phyloP scores from a whole-genome alignment of 2,797 vertebrate species.

The Rhodeus uyekii region DNA sequence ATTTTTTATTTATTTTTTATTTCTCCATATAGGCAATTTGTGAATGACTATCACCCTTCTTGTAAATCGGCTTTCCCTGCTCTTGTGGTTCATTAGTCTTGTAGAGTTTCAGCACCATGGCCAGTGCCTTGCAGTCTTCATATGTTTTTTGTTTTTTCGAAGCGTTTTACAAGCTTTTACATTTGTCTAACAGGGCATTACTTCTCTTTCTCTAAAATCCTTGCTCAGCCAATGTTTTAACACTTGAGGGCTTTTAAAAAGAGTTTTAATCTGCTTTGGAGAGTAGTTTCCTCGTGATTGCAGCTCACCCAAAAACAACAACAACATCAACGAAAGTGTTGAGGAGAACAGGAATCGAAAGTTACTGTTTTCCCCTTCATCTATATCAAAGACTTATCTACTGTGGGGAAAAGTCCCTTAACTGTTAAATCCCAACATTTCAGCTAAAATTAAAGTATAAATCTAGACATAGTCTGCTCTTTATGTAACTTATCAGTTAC shows the following conservation, averaged over 20 bases:
- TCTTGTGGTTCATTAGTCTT: neutral
- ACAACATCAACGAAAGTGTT: no score
- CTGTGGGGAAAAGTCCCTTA: neutral
- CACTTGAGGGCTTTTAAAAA: neutral
- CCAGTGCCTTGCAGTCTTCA: conserved; percentile 34
- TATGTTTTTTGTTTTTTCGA: no score
- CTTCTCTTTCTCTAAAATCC: neutral
- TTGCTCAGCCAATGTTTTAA: neutral
- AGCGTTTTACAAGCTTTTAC: neutral
- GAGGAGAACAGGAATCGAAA: no score
- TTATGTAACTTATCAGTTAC: neutral
- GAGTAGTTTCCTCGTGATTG: neutral
- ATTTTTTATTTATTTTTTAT: no score
- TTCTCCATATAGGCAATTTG: neutral
- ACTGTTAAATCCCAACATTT: neutral
- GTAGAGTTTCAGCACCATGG: conserved; percentile 58
- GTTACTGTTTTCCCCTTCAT: neutral
- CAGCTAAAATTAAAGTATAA: neutral
- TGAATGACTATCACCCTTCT: neutral
- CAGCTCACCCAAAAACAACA: no score
- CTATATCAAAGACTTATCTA: neutral
- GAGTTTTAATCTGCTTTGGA: neutral
- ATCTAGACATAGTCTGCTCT: neutral
- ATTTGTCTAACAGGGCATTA: neutral
- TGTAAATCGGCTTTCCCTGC: neutral